These are phyloP conservation scores for Sebastes schlegelii DNA, from an alignment of 2,113 vertebrate species.

Conservation along the genomic window DNA sequence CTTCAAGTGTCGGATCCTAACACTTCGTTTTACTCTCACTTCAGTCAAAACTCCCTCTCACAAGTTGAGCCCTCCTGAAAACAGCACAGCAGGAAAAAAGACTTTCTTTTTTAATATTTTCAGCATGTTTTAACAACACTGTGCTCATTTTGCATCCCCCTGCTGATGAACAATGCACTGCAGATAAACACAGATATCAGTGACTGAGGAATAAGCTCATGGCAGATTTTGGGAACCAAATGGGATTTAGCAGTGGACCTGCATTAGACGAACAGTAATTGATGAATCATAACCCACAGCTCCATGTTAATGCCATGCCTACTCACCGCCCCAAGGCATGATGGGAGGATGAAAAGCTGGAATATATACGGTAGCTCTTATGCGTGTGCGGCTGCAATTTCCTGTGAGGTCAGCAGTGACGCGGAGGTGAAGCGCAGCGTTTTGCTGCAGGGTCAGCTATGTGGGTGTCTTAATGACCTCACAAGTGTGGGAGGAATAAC, in stretches of 20 bases:
- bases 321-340: slow-evolving; percentile 12
- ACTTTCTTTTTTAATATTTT: no score
- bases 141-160: neutral
- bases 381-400: slow-evolving; percentile 21
- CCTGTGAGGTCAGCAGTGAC: slow-evolving; percentile 22
- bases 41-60: neutral
- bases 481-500: slow-evolving; percentile 52
- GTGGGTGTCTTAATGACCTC: slow-evolving; percentile 46
- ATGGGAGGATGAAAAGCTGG: neutral
- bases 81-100: neutral
- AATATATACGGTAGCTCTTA: neutral
- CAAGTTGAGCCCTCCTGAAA: neutral
- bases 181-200: neutral
- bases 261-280: slow-evolving; percentile 16
- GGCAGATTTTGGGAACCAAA: neutral
- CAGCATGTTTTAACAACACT: no score
- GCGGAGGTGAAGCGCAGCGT: slow-evolving; percentile 9
- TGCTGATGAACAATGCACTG: neutral
- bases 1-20: neutral
- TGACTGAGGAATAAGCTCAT: neutral
- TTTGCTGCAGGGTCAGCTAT: slow-evolving; percentile 31
- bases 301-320: slow-evolving; percentile 15
- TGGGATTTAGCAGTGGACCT: neutral
- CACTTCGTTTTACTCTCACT: neutral
- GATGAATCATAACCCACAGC: slow-evolving; percentile 33